phyloP scores from a whole-genome alignment of 2,888 invertebrate species.

The Rotaria macrura region DNA sequence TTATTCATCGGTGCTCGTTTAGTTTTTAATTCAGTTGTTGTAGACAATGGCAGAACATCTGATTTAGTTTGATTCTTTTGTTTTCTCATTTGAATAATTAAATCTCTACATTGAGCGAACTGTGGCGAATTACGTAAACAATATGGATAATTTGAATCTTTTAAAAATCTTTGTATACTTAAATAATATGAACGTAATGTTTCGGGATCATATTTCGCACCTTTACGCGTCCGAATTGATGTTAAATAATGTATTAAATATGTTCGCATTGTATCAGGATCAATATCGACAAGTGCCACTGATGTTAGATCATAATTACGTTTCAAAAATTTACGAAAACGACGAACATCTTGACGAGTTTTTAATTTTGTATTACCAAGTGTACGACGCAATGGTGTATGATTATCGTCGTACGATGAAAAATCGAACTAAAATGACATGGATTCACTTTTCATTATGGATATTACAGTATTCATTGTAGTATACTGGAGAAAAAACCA shows the following conservation, averaged over 20 bases:
- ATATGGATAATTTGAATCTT: constrained; percentile 18
- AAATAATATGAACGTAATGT: constrained; percentile 11
- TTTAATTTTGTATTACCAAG: constrained; percentile 2
- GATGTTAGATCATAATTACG: not conserved
- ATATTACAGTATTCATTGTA: too few species aligned
- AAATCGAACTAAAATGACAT: not conserved
- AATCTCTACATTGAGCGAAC: constrained; percentile 5
- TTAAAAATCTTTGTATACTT: not conserved
- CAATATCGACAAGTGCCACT: not conserved
- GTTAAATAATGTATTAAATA: not conserved
- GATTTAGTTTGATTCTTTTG: not conserved
- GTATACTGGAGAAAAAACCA: too few species aligned
- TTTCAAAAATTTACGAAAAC: constrained; percentile 16
- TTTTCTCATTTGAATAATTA: constrained; percentile 2
- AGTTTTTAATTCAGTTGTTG: not conserved
- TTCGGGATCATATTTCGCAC: constrained; percentile 17
- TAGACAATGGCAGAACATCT: not conserved
- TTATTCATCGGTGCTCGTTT: not conserved
- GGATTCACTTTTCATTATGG: too few species aligned
- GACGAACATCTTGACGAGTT: constrained; percentile 11
- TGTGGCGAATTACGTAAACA: constrained; percentile 16
- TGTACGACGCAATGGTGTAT: not conserved
- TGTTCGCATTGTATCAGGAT: not conserved
- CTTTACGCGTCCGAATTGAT: constrained; percentile 17
- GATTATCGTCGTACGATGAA: not conserved